Conservation (phyloP, 2,888 invertebrate genomes). For the Coelopa pilipes region DNA sequence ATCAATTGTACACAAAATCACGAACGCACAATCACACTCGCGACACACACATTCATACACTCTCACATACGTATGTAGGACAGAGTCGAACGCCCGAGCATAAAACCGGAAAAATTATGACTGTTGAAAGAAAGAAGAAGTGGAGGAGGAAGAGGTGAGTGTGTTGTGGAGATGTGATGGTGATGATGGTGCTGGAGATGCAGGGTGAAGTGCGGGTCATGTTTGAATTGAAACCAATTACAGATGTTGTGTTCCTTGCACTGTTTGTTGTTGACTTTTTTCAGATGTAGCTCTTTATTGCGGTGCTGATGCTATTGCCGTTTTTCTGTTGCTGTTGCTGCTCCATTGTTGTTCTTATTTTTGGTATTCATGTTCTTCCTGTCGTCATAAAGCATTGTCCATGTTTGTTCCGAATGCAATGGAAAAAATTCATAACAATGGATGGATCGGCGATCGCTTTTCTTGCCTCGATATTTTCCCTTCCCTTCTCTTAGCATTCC, state of each 20-base stretch:
- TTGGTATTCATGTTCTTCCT: neutral
- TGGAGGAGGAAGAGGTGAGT: neutral
- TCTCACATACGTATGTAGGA: too few species aligned
- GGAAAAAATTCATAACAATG: too few species aligned
- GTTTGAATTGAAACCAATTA: slow-evolving; percentile 26
- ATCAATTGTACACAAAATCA: neutral
- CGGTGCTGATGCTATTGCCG: slow-evolving; percentile 18
- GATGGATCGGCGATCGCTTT: too few species aligned
- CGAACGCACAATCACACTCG: slow-evolving; percentile 26
- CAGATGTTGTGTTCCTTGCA: neutral
- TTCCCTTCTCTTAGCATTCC: too few species aligned
- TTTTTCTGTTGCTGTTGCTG: slow-evolving; percentile 29
- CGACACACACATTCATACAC: neutral
- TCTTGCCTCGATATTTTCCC: too few species aligned
- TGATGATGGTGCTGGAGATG: neutral
- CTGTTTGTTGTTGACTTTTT: slow-evolving; percentile 1
- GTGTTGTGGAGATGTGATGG: too few species aligned
- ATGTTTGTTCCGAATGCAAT: too few species aligned
- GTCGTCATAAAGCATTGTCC: too few species aligned
- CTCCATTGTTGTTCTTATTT: slow-evolving; percentile 22
- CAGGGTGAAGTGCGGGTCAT: slow-evolving; percentile 8
- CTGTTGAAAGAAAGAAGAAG: too few species aligned
- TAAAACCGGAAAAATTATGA: slow-evolving; percentile 16
- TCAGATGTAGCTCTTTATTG: neutral
- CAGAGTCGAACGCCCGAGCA: too few species aligned